These are phyloP conservation scores for Andricus quercusramuli DNA, from an alignment of 2,888 invertebrate species.

Conservation along the genomic window DNA sequence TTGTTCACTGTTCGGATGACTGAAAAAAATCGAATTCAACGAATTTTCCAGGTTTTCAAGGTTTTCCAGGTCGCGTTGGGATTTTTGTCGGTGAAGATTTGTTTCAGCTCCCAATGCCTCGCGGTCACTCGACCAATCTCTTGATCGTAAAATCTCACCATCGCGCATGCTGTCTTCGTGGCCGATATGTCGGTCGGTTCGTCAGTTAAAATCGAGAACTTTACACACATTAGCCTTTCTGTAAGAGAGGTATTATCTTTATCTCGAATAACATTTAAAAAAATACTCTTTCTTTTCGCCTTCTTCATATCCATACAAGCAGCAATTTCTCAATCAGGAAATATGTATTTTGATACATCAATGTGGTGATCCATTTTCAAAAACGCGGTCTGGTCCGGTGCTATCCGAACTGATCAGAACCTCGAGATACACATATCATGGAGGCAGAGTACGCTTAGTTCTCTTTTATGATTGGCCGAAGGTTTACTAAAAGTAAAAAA, in stretches of 20 bases:
- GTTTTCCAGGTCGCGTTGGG: not conserved
- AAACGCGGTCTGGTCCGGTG: not conserved
- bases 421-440: no score
- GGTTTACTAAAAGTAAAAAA: no score
- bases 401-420: no score
- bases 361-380: no score
- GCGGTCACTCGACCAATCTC: conserved; percentile 41
- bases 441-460: no score
- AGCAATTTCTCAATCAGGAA: no score
- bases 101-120: conserved; percentile 49
- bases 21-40: no score
- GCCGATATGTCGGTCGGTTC: conserved; percentile 50
- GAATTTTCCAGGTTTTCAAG: no score
- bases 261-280: conserved; percentile 45
- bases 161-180: conserved; percentile 46
- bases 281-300: not conserved
- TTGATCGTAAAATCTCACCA: conserved; percentile 49
- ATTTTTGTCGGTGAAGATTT: conserved; percentile 41
- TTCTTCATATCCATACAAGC: no score
- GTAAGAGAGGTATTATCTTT: conserved; percentile 46
- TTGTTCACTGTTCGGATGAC: no score
- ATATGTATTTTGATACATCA: no score
- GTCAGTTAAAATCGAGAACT: conserved; percentile 50
- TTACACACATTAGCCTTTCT: conserved; percentile 40
- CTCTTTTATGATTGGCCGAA: no score